Evolutionary conservation across 2,888 invertebrate species (phyloP).

Genomic region (Anorthoa munda): DNA sequence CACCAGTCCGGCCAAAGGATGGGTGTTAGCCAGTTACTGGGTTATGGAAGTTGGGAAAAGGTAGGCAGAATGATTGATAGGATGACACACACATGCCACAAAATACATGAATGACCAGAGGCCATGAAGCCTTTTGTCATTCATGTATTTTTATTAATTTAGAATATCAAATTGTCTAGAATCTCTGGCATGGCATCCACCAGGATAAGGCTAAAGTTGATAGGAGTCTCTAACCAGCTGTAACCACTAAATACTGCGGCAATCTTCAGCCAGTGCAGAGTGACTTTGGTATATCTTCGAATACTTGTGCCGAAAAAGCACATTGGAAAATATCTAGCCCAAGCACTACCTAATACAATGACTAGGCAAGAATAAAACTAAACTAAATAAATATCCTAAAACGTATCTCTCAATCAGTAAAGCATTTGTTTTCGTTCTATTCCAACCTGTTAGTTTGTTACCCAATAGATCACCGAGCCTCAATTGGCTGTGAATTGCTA

Average conservation of each 20-base stretch:
- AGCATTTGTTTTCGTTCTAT: background rate
- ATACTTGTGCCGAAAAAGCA: background rate
- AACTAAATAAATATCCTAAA: background rate
- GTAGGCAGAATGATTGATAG: too few relatives aligned
- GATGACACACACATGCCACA: too few relatives aligned
- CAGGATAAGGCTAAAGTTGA: background rate
- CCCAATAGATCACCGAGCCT: constrained; percentile 16
- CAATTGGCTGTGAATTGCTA: constrained; percentile 39
- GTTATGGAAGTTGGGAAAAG: too few relatives aligned
- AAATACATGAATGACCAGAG: too few relatives aligned
- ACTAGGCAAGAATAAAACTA: background rate
- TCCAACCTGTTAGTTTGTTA: constrained; percentile 17
- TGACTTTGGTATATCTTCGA: background rate
- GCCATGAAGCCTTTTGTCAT: too few relatives aligned
- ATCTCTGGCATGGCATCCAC: background rate
- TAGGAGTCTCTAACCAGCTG: background rate
- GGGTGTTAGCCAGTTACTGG: too few relatives aligned
- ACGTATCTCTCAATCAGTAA: constrained; percentile 3
- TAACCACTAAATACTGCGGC: background rate
- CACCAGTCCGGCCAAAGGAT: too few relatives aligned
- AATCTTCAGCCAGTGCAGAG: background rate
- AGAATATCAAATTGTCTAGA: too few relatives aligned
- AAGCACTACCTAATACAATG: background rate
- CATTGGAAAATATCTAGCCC: background rate
- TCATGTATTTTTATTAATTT: too few relatives aligned